A percentile compares a stretch with the other conserved stretches of the same genome.
Conservation (phyloP, 1,140 invertebrate genomes). For the Drosophila chauvacae region DNA sequence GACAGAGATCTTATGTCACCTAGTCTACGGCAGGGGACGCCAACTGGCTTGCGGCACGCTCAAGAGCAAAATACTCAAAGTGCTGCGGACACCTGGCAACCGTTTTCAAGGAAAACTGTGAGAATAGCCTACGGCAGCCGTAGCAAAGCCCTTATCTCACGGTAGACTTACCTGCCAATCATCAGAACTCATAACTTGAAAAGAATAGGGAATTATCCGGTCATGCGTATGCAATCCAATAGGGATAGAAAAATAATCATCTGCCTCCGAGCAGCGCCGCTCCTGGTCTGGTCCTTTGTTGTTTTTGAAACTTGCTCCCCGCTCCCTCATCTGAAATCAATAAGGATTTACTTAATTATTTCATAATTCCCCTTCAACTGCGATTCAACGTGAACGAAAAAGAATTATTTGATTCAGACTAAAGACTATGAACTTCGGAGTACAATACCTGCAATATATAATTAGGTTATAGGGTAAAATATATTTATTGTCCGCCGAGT, state of each 20-base stretch:
- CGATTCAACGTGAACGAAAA: slow-evolving; percentile 6
- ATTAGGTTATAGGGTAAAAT: neutral
- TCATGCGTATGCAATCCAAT: slow-evolving; percentile 64
- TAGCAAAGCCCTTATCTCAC: slow-evolving; percentile 39
- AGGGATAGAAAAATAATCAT: slow-evolving; percentile 68
- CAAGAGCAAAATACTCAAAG: slow-evolving; percentile 1
- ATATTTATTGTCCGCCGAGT: neutral
- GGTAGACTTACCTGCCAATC: slow-evolving; percentile 71
- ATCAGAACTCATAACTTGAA: slow-evolving; percentile 67
- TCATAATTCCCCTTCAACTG: slow-evolving; percentile 41
- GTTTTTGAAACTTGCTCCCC: slow-evolving; percentile 10
- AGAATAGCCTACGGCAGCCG: slow-evolving; percentile 31
- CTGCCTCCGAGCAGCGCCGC: slow-evolving; percentile 41
- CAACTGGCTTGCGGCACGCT: slow-evolving; percentile 8
- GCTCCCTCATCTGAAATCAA: slow-evolving; percentile 26
- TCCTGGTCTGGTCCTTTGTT: slow-evolving; percentile 21
- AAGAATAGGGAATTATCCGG: slow-evolving; percentile 59
- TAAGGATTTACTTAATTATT: slow-evolving; percentile 48
- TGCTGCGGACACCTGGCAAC: slow-evolving; percentile 37
- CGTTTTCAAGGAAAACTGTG: slow-evolving; percentile 24
- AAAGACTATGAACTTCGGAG: neutral
- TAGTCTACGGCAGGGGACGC: slow-evolving; percentile 9
- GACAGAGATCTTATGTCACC: slow-evolving; percentile 18
- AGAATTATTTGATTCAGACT: neutral
- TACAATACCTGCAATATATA: neutral